Percentiles rank a stretch among this genome's conserved stretches.
Evolutionary conservation across 2,113 vertebrate species (phyloP).

Genomic region (Colossoma macropomum): DNA sequence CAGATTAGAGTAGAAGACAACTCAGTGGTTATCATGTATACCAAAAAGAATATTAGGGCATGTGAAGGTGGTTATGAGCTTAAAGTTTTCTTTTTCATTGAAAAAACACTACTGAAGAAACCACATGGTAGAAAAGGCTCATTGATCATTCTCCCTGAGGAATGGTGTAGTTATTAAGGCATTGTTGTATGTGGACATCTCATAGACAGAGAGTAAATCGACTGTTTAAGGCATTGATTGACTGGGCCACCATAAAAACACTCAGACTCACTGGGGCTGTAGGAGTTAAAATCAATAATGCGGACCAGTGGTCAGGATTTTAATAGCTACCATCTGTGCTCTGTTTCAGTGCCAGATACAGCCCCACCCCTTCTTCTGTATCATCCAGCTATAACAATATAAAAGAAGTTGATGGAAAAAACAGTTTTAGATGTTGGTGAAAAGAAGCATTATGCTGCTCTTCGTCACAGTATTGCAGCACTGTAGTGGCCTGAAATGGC

Average conservation of each 20-base stretch:
- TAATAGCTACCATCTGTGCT: conserved; percentile 6
- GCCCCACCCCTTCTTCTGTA: background rate
- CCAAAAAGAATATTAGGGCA: background rate
- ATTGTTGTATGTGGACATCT: conserved; percentile 10
- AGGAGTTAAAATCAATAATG: conserved; percentile 49
- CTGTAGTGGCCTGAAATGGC: background rate
- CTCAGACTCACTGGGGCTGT: conserved; percentile 31
- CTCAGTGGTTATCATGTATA: background rate
- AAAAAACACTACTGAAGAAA: background rate
- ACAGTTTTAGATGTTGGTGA: background rate
- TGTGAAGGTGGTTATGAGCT: background rate
- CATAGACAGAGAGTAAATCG: conserved; percentile 27
- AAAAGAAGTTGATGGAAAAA: background rate
- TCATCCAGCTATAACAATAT: background rate
- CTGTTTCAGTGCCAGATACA: conserved; percentile 5
- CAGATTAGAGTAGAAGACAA: background rate
- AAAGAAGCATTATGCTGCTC: background rate
- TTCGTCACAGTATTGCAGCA: background rate
- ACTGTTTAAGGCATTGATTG: conserved; percentile 45
- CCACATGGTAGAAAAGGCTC: background rate
- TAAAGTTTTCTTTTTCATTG: background rate
- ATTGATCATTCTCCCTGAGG: conserved; percentile 25
- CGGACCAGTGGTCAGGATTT: conserved; percentile 23
- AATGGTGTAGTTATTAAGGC: conserved; percentile 12
- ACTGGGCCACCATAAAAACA: conserved; percentile 32